Conservation (phyloP, 1,140 invertebrate species). For the Papilio aristodemus region DNA sequence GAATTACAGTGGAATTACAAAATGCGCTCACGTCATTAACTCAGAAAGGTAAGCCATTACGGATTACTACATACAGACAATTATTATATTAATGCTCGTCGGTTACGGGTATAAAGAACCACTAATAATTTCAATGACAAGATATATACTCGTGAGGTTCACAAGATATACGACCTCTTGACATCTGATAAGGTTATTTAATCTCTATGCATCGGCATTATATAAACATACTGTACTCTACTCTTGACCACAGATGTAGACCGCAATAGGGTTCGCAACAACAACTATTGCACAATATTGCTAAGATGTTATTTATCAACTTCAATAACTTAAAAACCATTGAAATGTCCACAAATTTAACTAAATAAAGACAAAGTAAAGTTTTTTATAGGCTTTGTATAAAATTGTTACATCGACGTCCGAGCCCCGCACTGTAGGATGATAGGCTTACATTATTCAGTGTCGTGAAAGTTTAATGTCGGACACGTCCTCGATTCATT, state of each 20-base stretch:
- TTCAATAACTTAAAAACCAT: too few species aligned
- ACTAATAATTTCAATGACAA: neutral
- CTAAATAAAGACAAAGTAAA: too few species aligned
- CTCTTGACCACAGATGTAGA: neutral
- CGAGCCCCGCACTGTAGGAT: neutral
- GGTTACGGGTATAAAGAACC: neutral
- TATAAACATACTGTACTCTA: neutral
- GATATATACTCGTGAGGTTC: neutral
- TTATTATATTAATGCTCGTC: too few species aligned
- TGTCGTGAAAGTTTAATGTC: neutral
- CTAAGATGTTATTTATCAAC: too few species aligned
- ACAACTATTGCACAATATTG: too few species aligned
- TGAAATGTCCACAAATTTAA: too few species aligned
- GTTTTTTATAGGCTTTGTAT: neutral
- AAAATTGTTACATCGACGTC: neutral
- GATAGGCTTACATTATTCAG: constrained; percentile 1
- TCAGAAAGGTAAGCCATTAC: too few species aligned
- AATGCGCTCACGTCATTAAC: too few species aligned
- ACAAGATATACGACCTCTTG: neutral
- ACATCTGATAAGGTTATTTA: constrained; percentile 4
- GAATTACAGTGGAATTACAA: too few species aligned
- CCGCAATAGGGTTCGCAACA: neutral
- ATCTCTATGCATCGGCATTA: neutral
- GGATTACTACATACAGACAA: too few species aligned
- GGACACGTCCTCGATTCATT: constrained; percentile 11